Percentiles rank a stretch among this genome's conserved stretches.
Evolutionary conservation across 2,113 vertebrate species (phyloP).

Genomic region (Piliocolobus tephrosceles): DNA sequence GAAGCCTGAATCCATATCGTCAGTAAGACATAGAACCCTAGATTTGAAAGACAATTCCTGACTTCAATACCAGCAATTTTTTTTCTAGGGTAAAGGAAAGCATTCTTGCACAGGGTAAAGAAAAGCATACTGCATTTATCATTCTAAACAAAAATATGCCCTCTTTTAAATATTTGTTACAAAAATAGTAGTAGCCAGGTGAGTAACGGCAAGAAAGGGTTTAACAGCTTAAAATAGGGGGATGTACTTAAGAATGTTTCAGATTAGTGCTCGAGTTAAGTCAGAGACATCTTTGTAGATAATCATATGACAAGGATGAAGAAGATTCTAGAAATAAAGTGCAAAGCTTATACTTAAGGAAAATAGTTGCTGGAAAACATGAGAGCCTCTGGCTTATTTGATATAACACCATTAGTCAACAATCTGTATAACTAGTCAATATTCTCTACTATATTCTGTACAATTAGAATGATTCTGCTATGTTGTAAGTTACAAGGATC

Average conservation of each 20-base stretch:
- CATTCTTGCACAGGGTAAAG: neutral
- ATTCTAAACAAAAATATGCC: neutral
- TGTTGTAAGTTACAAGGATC: neutral
- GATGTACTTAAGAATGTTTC: neutral
- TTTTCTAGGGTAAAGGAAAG: neutral
- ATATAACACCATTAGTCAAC: neutral
- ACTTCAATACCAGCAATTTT: neutral
- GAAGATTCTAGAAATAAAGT: neutral
- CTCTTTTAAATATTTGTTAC: neutral
- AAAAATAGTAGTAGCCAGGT: neutral
- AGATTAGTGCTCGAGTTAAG: neutral
- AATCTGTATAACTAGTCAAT: neutral
- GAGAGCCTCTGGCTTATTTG: neutral
- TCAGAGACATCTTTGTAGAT: neutral
- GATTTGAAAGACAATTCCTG: neutral
- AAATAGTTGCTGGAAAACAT: neutral
- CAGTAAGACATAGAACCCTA: neutral
- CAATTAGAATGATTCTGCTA: neutral
- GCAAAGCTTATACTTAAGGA: neutral
- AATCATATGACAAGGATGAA: neutral
- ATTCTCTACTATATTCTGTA: neutral
- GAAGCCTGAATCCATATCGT: neutral
- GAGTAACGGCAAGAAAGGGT: neutral
- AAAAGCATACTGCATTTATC: neutral
- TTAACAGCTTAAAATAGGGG: neutral